These are phyloP conservation scores for Scyliorhinus canicula DNA, from an alignment of 2,797 vertebrate genomes.

Conservation along the genomic window DNA sequence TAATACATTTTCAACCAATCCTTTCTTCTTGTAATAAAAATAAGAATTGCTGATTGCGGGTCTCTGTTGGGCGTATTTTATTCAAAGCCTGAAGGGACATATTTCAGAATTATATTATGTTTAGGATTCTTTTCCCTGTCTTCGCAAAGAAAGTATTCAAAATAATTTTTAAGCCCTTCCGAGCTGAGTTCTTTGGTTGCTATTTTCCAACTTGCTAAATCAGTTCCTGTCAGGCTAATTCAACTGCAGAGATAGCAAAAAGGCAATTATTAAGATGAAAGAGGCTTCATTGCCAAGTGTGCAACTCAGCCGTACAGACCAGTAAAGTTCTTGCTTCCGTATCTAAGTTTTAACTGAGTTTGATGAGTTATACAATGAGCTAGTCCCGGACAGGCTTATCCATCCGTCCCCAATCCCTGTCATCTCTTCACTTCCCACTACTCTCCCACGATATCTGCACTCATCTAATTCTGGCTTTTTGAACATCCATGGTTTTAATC, in stretches of 20 bases:
- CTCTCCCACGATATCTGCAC: too few relatives aligned
- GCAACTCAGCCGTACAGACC: neutral
- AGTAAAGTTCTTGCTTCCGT: neutral
- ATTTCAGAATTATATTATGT: slow-evolving; percentile 45
- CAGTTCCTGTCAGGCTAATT: neutral
- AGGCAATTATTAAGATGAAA: neutral
- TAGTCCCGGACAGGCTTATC: neutral
- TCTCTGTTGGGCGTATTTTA: slow-evolving; percentile 53
- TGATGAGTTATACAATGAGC: neutral
- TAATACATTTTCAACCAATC: slow-evolving; percentile 56
- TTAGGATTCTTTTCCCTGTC: slow-evolving; percentile 9
- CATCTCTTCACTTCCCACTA: neutral
- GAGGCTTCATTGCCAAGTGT: neutral
- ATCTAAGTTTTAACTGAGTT: neutral
- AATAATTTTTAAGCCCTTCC: neutral
- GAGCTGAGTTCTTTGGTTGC: neutral
- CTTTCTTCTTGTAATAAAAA: slow-evolving; percentile 56
- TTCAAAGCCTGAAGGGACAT: slow-evolving; percentile 51
- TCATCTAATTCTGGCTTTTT: too few relatives aligned
- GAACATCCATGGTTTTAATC: too few relatives aligned
- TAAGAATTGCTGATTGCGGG: slow-evolving; percentile 52
- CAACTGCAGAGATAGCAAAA: neutral
- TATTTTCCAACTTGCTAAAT: neutral
- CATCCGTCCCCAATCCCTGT: neutral
- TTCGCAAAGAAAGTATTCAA: neutral